Base-by-base conservation (phyloP, 1,140 invertebrate species). In the Euglossa dilemma region DNA sequence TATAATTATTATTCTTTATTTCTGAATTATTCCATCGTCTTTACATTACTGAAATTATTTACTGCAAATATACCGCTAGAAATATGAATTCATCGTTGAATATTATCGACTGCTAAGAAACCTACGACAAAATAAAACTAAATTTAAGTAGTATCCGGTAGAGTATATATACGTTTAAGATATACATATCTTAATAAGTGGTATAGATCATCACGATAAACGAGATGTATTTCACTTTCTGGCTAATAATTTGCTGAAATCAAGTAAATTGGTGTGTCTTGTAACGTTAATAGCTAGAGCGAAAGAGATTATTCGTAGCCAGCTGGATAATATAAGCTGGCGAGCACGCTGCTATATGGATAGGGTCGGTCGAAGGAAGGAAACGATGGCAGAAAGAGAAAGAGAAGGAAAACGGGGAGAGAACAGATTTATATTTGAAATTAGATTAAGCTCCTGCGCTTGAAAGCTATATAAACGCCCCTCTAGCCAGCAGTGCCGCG, bases 401-500 rank as follows among this genome's bases (percentile, higher is more conserved):
- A 85, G 87, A 89, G 71, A 66, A 57, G 84, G 84, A 84, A 79
- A 76, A 73, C 57, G 83, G 78, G 84, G 83, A 85, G 86, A 87
- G 85, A 91, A 93, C 92, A 94, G 92, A 94, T 94, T 93, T 94
- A 93, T 94, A 94, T 94, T 94, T 93, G 93, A 94, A 94, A 93
- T 94, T 94, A 93, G 93, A 94, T 94, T 94, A 94, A 94, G 92
- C 92, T 93, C 90, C 93, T 94, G 93, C 93, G 91, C 93, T 93
- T 94, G 93, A 94, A 94, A 94, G 93, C 93, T 93, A 93, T 93
- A 93, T 94, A 93, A 94, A 93, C 92, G 92, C 92, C 91, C 92
- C 89, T 88, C 89, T 89, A 88, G 89, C 81, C 87, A 80, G 87
- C 87, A 82, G 86, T 82, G 77, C 75, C 77, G 86, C 86, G 64